Conservation (phyloP, 30 jellyfish, hydroid and myxozoan genomes). For the Pseudorhiza aurosa region DNA sequence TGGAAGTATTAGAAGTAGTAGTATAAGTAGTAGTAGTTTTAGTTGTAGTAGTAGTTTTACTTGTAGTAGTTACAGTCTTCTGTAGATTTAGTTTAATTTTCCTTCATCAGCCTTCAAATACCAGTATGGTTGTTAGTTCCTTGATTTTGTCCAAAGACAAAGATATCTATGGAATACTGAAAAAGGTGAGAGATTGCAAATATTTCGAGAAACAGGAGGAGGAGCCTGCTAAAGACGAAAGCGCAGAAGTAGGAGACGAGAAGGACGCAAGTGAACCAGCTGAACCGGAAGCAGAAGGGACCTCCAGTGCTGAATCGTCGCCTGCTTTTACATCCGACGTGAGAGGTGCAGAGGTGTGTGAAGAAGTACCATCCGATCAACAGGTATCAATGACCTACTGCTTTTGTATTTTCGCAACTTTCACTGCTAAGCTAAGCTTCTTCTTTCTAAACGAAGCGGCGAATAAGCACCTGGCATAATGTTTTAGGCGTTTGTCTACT, state of each 20-base stretch:
- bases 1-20: too few species aligned
- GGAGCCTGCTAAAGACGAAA: conserved; percentile 24
- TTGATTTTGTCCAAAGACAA: conserved; percentile 29
- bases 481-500: too few species aligned
- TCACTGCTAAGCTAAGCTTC: too few species aligned
- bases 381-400: background rate
- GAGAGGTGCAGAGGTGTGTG: conserved; percentile 40
- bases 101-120: too few species aligned
- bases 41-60: too few species aligned
- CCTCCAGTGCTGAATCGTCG: conserved; percentile 1
- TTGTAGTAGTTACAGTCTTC: too few species aligned
- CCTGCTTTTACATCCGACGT: conserved; percentile 34
- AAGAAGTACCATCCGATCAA: conserved; percentile 66
- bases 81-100: too few species aligned
- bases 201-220: conserved; percentile 74
- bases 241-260: conserved; percentile 11
- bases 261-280: conserved; percentile 29
- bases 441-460: too few species aligned
- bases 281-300: conserved; percentile 33
- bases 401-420: too few species aligned
- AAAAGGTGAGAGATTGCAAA: conserved; percentile 58
- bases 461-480: too few species aligned
- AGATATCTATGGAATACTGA: conserved; percentile 57
- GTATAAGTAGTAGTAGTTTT: too few species aligned
- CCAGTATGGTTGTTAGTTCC: too few species aligned